Conservation (phyloP, 1,140 invertebrate species). For the Apis dorsata region DNA sequence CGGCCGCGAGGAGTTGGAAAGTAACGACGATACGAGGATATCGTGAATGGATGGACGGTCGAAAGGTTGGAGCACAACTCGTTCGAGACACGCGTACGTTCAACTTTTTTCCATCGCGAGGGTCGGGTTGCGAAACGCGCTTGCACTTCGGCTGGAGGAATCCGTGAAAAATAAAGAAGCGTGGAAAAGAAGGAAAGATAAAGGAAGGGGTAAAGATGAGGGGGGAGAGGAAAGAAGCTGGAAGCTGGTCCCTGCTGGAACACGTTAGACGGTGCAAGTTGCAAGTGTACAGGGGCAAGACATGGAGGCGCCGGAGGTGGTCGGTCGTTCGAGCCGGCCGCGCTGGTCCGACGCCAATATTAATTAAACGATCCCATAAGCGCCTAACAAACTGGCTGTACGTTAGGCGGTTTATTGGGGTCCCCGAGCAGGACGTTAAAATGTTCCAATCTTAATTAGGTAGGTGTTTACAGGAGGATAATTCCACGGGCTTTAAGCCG, state of each 20-base stretch:
- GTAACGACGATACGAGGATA: neutral
- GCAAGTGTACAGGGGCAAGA: conserved; percentile 51
- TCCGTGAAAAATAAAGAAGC: neutral
- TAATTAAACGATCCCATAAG: conserved; percentile 80
- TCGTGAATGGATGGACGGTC: no score
- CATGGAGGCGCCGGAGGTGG: conserved; percentile 74
- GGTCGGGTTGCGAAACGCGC: neutral
- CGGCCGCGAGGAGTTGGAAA: neutral
- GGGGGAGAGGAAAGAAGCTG: neutral
- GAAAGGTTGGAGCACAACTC: neutral
- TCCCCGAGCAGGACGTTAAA: conserved; percentile 76
- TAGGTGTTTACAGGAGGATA: conserved; percentile 80
- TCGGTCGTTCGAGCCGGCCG: conserved; percentile 66
- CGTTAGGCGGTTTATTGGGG: conserved; percentile 76
- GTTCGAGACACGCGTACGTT: neutral
- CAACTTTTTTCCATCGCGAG: neutral
- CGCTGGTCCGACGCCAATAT: conserved; percentile 74
- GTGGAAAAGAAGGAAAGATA: neutral
- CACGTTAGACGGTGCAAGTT: conserved; percentile 47
- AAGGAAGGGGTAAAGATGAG: neutral
- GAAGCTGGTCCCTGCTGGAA: neutral
- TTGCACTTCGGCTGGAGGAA: neutral
- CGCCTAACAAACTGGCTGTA: conserved; percentile 75
- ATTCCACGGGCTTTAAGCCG: conserved; percentile 68
- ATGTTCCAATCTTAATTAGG: conserved; percentile 81